Conservation (phyloP, 1,140 invertebrate genomes). For the Cyrtorhinus lividipennis region DNA sequence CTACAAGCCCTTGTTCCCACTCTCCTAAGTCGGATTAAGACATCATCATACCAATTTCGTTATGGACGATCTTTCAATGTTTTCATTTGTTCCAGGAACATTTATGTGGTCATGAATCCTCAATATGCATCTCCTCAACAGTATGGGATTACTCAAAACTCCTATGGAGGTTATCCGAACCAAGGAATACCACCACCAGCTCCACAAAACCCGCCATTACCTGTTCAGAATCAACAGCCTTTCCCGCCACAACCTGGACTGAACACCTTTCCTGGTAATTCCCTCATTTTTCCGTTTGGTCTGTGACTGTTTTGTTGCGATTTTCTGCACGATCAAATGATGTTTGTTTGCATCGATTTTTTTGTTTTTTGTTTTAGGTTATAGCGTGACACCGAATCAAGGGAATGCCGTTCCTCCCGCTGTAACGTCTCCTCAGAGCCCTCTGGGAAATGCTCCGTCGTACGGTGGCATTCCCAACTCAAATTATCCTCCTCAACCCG, state of each 20-base stretch:
- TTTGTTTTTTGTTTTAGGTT: neutral
- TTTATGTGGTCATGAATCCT: conserved; percentile 29
- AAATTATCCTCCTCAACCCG: no score
- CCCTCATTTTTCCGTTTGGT: neutral
- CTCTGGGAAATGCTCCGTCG: no score
- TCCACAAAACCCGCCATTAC: conserved; percentile 14
- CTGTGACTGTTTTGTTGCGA: no score
- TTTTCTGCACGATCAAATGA: no score
- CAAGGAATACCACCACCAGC: conserved; percentile 14
- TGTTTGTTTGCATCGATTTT: no score
- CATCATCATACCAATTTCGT: no score
- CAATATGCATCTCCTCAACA: conserved; percentile 24
- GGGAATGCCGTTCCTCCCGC: neutral
- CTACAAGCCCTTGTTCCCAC: neutral
- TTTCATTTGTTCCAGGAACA: neutral
- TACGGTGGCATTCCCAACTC: no score
- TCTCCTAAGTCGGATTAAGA: no score
- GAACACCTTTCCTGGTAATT: no score
- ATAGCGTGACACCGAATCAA: neutral
- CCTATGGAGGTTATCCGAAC: conserved; percentile 23
- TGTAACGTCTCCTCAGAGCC: no score
- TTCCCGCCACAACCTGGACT: conserved; percentile 9
- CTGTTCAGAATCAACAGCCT: conserved; percentile 11
- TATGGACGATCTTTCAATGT: neutral
- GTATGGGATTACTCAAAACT: conserved; percentile 16